Evolutionary conservation across 1,140 invertebrate genomes (phyloP), one percentile per base, ranked within the genome.

Genomic region (Nasonia giraulti): DNA sequence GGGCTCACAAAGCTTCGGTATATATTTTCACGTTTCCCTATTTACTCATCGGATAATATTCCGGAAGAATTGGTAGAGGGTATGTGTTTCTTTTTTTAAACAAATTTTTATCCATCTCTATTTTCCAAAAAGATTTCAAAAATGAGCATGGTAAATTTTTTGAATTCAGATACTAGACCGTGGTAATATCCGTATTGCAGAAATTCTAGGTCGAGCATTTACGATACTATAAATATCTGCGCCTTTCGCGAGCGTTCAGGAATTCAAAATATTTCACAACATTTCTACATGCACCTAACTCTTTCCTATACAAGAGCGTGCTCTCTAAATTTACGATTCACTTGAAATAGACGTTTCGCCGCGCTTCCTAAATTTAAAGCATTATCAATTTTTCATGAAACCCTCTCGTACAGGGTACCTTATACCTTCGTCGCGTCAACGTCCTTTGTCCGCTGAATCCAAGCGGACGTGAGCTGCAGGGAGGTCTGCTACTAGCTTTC

Each of bases 371-470:
- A 37, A 75, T 44, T n/a, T 37, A 75, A 75, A 75, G 40, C 74
- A 44, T 75, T 75, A 75, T 75, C 40, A 40, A 75, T 75, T 75
- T 75, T 75, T 75, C 74, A 37, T 47, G 74, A 44, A 37, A 62
- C 55, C 4, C 69, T 71, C 23, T 31, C 69, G 23, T 31, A 4
- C 27, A 71, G 4, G 69, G 10, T 33, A 33, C 23, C 7, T 27
- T 71, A 31, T 17, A 31, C 14, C 69, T 71, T 71, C 14, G 69
- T 71, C 31, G 69, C 27, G 69, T 71, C 69, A 71, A 71, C 31
- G 69, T 71, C 69, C 31, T 71, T 71, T 71, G 27, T 71, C 31
- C 27, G 27, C 27, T 71, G 69, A 71, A 71, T 33, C 7, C 27
- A 62, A n/a, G 4, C 20, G 1, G 55, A 62, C 55, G 17, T 62